Conservation (phyloP, 2,797 vertebrate genomes). For the Morelia viridis region DNA sequence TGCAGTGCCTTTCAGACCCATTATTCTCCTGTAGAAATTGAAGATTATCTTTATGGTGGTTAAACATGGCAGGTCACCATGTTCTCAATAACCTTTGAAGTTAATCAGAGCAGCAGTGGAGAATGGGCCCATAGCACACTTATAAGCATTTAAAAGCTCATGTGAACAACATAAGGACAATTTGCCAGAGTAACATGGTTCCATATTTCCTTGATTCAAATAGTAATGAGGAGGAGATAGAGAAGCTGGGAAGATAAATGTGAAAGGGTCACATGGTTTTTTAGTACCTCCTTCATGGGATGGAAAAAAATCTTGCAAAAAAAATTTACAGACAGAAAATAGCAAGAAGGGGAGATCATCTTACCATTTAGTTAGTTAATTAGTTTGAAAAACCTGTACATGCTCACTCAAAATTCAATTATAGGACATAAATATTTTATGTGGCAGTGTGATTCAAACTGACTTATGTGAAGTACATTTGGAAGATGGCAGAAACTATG, state of each 20-base stretch:
- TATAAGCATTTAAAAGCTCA: neutral
- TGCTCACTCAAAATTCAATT: neutral
- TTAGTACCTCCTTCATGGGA: neutral
- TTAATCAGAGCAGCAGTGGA: neutral
- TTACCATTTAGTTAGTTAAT: neutral
- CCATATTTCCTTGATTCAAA: neutral
- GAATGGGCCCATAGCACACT: neutral
- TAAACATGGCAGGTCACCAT: conserved; percentile 19
- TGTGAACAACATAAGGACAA: neutral
- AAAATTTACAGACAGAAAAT: neutral
- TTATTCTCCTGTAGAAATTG: conserved; percentile 44
- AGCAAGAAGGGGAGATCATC: neutral
- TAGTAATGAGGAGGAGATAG: neutral
- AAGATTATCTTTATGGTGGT: conserved; percentile 23
- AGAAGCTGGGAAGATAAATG: neutral
- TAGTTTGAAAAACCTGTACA: neutral
- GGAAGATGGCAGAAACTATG: neutral
- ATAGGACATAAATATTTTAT: neutral
- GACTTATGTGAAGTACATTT: neutral
- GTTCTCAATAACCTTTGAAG: neutral
- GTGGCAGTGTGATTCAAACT: neutral
- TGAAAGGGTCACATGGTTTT: neutral
- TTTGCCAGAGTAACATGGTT: fast-evolving
- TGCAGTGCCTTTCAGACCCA: conserved; percentile 48
- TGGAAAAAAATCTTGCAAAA: neutral